Base-by-base conservation (phyloP, 2,888 invertebrate genomes). In the Microctonus brassicae region DNA sequence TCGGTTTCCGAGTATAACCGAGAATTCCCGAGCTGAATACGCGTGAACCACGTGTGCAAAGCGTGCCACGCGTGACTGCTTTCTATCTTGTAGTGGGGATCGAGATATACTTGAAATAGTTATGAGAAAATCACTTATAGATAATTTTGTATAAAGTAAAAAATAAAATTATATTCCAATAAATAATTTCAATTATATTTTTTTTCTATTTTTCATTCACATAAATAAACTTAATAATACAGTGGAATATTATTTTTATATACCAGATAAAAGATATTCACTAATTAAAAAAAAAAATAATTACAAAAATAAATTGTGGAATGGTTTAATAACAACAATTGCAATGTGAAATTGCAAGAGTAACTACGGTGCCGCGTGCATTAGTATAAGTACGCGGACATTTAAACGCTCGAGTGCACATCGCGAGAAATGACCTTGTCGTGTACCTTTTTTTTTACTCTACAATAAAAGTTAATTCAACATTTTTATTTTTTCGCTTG, bases 11-110 rank as follows among this genome's bases (percentile, higher is more conserved):
- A 79, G 70, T 33, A 73, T 61, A 70, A 60, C 78, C 85, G 85
- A 82, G 76, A 66, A 39, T 64, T 58, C 55, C 78, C 83, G 82
- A 81, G 73, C 57, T 73, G 74, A 75, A 72, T 78, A 80, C 81
- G 82, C 80, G 81, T 80, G 82, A 79, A 82, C 83, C 84, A 84
- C 86, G 85, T 83, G 86, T 83, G 83, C 78, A 81, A 82, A 86
- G 83, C 86, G 86, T 86, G 86, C 86, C 84, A 82, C 83, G 84
- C 86, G 84, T 83, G 86, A 83, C 82, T 79, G 75, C 74, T 69
- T 70, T 69, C 71, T 55, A n/a, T 63, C 65, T 73, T 55, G 62
- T 24, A 69, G 69, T 47, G 72, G 69, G 63, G 63, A 36, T 70
- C 60, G 62, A 39, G 26, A 36, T 62, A 24, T 24, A 39, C n/a